These are phyloP conservation scores for Amblyornis subalaris DNA, from an alignment of 2,113 vertebrate genomes.

Conservation along the genomic window DNA sequence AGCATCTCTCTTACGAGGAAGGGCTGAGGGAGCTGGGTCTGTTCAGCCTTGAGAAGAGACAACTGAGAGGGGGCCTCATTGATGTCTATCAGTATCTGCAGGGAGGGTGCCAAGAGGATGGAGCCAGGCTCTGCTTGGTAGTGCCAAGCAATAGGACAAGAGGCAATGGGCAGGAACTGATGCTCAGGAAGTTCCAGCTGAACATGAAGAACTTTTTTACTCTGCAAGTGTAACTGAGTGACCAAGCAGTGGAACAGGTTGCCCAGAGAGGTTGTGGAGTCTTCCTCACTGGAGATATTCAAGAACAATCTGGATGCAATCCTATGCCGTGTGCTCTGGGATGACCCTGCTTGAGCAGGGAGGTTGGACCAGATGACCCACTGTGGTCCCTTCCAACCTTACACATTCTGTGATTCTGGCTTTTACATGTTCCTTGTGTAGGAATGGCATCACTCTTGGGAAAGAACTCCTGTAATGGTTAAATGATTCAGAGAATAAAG, in stretches of 20 bases:
- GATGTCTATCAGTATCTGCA: neutral
- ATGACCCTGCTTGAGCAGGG: neutral
- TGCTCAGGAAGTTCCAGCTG: neutral
- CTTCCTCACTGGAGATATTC: neutral
- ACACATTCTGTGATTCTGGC: neutral
- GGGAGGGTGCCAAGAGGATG: neutral
- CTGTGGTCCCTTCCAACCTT: neutral
- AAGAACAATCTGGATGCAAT: neutral
- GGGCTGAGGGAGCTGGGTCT: neutral
- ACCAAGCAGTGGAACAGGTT: fast-evolving
- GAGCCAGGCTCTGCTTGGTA: neutral
- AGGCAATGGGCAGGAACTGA: neutral
- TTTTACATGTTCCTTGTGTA: neutral
- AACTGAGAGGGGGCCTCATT: neutral
- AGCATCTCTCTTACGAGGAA: neutral
- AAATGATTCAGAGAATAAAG: neutral
- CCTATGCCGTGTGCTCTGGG: neutral
- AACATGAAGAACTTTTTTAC: neutral
- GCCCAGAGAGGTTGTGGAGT: neutral
- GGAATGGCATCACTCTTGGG: neutral
- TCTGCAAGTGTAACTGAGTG: neutral
- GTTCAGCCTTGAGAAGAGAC: neutral
- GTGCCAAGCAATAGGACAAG: neutral
- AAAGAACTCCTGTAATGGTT: neutral
- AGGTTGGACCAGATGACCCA: neutral